Percentiles rank a stretch among this genome's conserved stretches.
Evolutionary conservation across 2,888 invertebrate species (phyloP).

Genomic region (Plebejus argus): DNA sequence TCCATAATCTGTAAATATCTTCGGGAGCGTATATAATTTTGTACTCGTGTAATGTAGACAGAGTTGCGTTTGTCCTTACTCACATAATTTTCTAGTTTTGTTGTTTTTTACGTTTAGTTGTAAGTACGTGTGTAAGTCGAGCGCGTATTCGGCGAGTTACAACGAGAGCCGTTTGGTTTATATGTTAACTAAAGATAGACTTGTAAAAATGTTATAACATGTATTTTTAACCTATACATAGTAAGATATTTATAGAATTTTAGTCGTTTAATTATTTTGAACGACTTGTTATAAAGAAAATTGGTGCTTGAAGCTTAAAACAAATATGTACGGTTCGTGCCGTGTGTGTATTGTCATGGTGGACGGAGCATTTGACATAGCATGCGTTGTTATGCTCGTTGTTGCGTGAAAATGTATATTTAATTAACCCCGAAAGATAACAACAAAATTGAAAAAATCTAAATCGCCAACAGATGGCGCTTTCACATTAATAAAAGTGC

Average conservation of each 20-base stretch:
- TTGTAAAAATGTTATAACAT: slow-evolving; percentile 81
- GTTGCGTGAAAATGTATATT: slow-evolving; percentile 56
- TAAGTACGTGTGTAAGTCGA: slow-evolving; percentile 54
- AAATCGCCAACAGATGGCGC: not conserved
- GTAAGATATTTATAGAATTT: slow-evolving; percentile 81
- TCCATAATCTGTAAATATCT: slow-evolving; percentile 75
- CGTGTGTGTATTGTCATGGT: slow-evolving; percentile 75
- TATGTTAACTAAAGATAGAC: slow-evolving; percentile 71
- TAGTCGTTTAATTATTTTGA: slow-evolving; percentile 81
- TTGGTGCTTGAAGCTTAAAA: slow-evolving; percentile 81
- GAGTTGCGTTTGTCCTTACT: slow-evolving; percentile 45
- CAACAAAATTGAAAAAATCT: not conserved
- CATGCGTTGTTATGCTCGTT: slow-evolving; percentile 77
- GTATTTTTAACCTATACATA: slow-evolving; percentile 81
- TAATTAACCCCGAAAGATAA: not conserved
- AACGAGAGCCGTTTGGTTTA: slow-evolving; percentile 46
- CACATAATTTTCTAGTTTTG: slow-evolving; percentile 48
- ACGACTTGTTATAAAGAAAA: slow-evolving; percentile 81
- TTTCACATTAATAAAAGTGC: not conserved
- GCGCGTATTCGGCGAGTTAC: slow-evolving; percentile 49
- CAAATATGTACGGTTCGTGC: slow-evolving; percentile 67
- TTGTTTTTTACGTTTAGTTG: slow-evolving; percentile 54
- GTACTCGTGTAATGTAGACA: slow-evolving; percentile 56
- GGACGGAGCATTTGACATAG: slow-evolving; percentile 77
- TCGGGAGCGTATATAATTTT: slow-evolving; percentile 61